Conservation (phyloP, 2,797 vertebrate species). For the Halcyon chelicuti region DNA sequence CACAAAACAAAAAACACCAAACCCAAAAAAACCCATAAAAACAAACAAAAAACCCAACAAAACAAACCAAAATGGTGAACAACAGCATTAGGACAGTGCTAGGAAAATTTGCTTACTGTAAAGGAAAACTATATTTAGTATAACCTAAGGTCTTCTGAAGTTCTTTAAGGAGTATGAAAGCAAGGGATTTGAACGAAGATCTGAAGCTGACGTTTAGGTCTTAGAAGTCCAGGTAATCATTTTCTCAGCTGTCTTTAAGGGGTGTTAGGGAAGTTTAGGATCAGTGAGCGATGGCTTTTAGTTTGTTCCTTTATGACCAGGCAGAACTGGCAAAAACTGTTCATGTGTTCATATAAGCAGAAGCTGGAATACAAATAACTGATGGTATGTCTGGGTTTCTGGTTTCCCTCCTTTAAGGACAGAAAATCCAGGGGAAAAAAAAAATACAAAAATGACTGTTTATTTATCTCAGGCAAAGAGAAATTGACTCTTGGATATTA, state of each 20-base stretch:
- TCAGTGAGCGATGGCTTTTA: not conserved
- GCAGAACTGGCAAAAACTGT: not conserved
- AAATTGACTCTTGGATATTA: not conserved
- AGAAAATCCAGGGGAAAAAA: not conserved
- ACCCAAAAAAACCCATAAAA: too few relatives aligned
- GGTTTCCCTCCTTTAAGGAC: not conserved
- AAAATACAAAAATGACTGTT: not conserved
- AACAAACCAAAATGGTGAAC: not conserved
- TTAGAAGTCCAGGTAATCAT: accelerated
- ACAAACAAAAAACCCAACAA: too few relatives aligned
- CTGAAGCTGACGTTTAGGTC: not conserved
- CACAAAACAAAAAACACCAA: too few relatives aligned
- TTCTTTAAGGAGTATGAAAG: not conserved
- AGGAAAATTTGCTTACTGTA: not conserved
- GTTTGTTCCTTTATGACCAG: not conserved
- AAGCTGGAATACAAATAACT: not conserved
- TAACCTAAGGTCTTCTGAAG: not conserved
- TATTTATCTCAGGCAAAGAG: not conserved
- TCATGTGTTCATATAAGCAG: not conserved
- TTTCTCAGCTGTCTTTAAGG: not conserved
- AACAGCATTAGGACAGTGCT: not conserved
- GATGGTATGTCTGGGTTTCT: not conserved
- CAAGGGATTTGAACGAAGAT: not conserved
- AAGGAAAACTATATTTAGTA: not conserved
- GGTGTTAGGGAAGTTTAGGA: not conserved